Percentiles rank a stretch among this genome's conserved stretches.
These are phyloP conservation scores for Drosophila mercatorum DNA, from an alignment of 2,888 invertebrate species.

Conservation along the genomic window DNA sequence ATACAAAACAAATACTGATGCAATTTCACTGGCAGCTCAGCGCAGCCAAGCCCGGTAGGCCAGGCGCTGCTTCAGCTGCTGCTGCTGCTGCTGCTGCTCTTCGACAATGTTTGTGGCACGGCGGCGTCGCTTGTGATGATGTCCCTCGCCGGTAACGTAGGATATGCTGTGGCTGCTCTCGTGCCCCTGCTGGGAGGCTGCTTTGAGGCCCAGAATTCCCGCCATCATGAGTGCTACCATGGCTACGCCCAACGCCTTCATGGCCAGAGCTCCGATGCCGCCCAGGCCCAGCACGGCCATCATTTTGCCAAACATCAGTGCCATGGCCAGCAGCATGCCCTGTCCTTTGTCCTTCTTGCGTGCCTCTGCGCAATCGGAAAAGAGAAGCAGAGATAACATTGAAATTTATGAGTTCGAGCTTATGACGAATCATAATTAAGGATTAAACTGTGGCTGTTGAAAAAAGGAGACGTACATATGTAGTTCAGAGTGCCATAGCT, in stretches of 20 bases:
- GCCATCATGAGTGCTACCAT: conserved; percentile 91
- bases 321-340: conserved; percentile 86
- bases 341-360: conserved; percentile 88
- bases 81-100: conserved; percentile 9
- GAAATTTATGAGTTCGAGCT: conserved; percentile 28
- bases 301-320: conserved; percentile 91
- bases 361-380: conserved; percentile 85
- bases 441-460: background rate
- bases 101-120: conserved; percentile 50
- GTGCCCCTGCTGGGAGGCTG: conserved; percentile 86
- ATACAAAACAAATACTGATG: conserved; percentile 39
- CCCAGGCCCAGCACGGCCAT: conserved; percentile 91
- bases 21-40: conserved; percentile 1
- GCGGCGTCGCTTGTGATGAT: conserved; percentile 80
- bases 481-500: background rate
- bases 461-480: background rate
- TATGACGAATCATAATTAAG: conserved; percentile 2
- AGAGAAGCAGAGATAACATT: conserved; percentile 13
- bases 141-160: conserved; percentile 85
- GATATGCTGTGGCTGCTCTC: conserved; percentile 86
- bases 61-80: conserved; percentile 80
- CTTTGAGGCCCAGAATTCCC: conserved; percentile 90
- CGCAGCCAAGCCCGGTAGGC: conserved; percentile 86
- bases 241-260: conserved; percentile 91
- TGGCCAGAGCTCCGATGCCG: conserved; percentile 90